These are phyloP conservation scores for Melinaea marsaeus DNA, from an alignment of 2,888 invertebrate species.

Conservation along the genomic window DNA sequence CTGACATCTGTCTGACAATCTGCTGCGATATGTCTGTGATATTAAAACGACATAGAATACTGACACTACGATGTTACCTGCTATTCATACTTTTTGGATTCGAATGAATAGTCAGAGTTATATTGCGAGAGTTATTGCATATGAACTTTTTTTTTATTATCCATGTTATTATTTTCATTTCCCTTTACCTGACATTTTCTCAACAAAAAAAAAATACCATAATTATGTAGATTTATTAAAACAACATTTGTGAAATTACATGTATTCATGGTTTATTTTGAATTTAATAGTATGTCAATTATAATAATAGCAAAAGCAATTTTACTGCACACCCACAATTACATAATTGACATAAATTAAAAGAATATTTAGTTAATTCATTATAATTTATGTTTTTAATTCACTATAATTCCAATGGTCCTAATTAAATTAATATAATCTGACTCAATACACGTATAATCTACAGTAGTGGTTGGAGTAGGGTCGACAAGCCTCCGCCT, in stretches of 20 bases:
- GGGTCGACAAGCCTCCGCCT: slow-evolving; percentile 71
- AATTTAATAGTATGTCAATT: no score
- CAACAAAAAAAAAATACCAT: slow-evolving; percentile 13
- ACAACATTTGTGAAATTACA: no score
- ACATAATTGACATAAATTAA: no score
- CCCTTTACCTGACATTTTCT: background rate
- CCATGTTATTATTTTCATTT: no score
- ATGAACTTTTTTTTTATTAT: background rate
- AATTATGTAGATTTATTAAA: no score
- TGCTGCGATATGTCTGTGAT: slow-evolving; percentile 30
- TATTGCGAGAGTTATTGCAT: slow-evolving; percentile 4
- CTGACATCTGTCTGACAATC: slow-evolving; percentile 26
- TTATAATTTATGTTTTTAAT: no score
- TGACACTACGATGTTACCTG: slow-evolving; percentile 26
- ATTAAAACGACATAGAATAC: slow-evolving; percentile 31
- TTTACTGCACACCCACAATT: no score
- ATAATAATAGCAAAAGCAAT: no score
- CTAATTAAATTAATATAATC: background rate
- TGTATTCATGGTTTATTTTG: no score
- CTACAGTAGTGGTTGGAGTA: slow-evolving; percentile 57
- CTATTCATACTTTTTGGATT: slow-evolving; percentile 24
- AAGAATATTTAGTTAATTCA: no score
- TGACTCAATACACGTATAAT: background rate
- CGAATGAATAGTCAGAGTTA: slow-evolving; percentile 21
- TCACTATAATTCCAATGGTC: no score